Evolutionary conservation across 2,113 vertebrate genomes (phyloP), one percentile per base, ranked within the genome.

Genomic region (Syngnathus floridae): DNA sequence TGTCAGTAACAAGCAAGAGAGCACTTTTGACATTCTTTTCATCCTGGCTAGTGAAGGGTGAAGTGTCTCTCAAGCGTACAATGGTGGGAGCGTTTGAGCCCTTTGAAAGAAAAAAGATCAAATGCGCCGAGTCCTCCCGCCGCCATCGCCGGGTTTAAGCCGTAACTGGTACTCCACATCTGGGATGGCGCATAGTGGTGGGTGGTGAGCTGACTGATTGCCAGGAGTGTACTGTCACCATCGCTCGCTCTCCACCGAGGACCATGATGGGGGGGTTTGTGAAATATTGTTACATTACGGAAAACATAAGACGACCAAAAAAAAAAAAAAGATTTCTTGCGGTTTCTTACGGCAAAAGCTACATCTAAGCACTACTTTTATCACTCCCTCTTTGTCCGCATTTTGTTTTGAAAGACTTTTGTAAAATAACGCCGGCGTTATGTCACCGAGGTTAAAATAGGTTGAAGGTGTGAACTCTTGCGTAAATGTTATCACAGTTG

Each of bases 151-250:
- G 86, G 86, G 75, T 85, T 88, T 86, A 86, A 84, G 86, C 86
- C 71, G 78, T 75, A 82, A 82, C 83, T 79, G 66, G 69, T 69
- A 51, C 84, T 77, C 84, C 84, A 82, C 84, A 87, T 86, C 83
- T 87, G 75, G 63, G 72, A 66, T 82, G 62, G 84, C 74, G 63
- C 82, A 88, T 85, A 88, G 86, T 88, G 89, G 88, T 89, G 88
- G 85, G 87, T 88, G 88, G 88, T 71, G 87, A 88, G 85, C 84
- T 87, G 89, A 88, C 84, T 88, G 87, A 88, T 88, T 88, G 83
- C 80, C 81, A 86, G 81, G 80, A 86, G 81, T 85, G 76, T 75
- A 84, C 72, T 86, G 82, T 77, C 85, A 81, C 80, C 84, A 80
- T 83, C 81, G 69, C 75, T 84, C 82, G 26, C 2, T 77, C 70